Conservation (phyloP, 2,888 invertebrate genomes). For the Zele albiditarsus region DNA sequence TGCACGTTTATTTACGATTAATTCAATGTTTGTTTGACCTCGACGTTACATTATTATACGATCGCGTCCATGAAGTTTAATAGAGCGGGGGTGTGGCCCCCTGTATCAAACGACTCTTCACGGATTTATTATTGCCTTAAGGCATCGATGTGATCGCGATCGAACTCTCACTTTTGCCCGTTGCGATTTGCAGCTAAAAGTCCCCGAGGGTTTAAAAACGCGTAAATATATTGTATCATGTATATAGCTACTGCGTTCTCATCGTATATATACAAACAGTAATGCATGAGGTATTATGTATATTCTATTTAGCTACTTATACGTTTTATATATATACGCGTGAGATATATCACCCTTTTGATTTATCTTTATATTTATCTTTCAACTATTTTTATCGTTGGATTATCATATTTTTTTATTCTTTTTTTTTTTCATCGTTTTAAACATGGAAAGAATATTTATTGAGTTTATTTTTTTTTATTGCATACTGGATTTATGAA, state of each 20-base stretch:
- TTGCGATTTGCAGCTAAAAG: conserved; percentile 24
- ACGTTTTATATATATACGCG: not conserved
- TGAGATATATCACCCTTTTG: conserved; percentile 23
- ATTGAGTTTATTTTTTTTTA: no score
- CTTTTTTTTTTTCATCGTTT: not conserved
- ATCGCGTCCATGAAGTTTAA: conserved; percentile 1
- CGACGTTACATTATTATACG: not conserved
- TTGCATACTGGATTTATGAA: no score
- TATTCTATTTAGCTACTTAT: not conserved
- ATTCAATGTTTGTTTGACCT: conserved; percentile 19
- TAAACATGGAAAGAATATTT: no score
- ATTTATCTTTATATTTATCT: not conserved
- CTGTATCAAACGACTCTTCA: conserved; percentile 7
- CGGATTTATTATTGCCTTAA: conserved; percentile 8
- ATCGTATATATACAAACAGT: not conserved
- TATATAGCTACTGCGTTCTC: not conserved
- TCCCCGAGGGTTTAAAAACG: conserved; percentile 39
- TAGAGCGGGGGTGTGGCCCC: conserved; percentile 19
- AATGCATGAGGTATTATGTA: not conserved
- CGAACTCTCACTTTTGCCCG: conserved; percentile 52
- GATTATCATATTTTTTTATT: not conserved
- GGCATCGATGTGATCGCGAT: conserved; percentile 41
- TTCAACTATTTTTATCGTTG: not conserved
- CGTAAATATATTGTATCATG: not conserved
- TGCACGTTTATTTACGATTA: not conserved